Conservation (phyloP, 2,888 invertebrate genomes). For the Nomada flava region DNA sequence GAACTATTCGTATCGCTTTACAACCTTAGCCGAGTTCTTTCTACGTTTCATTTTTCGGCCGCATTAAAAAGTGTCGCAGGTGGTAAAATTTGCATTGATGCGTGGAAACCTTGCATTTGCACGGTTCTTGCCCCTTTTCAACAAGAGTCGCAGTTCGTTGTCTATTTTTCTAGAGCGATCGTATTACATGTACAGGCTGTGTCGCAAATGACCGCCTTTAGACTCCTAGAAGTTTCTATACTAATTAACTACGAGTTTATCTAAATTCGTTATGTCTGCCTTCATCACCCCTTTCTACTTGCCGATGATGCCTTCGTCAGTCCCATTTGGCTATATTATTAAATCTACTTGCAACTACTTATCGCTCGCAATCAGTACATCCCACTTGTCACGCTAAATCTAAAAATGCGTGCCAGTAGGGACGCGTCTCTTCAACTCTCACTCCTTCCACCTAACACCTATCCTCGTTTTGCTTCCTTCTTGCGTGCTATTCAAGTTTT, state of each 20-base stretch:
- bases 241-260: slow-evolving; percentile 54
- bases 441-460: too few relatives aligned
- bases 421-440: too few relatives aligned
- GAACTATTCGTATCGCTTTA: background rate
- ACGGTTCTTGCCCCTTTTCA: background rate
- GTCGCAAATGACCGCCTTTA: background rate
- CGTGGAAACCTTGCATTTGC: background rate
- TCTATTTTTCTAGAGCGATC: slow-evolving; percentile 14
- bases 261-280: slow-evolving; percentile 7
- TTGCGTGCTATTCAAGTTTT: slow-evolving; percentile 7
- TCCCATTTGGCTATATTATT: background rate
- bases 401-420: too few relatives aligned
- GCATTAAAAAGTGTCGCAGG: too few relatives aligned
- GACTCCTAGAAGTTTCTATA: slow-evolving; percentile 48
- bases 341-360: background rate
- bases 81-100: background rate
- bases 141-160: background rate
- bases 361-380: too few relatives aligned
- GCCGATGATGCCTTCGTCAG: slow-evolving; percentile 5
- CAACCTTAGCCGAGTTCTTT: background rate
- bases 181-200: background rate
- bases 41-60: too few relatives aligned
- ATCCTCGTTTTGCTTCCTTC: background rate
- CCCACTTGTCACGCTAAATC: too few relatives aligned
- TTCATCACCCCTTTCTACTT: slow-evolving; percentile 3